These are phyloP conservation scores for Columbina picui DNA, from an alignment of 2,113 vertebrate species.

Conservation along the genomic window DNA sequence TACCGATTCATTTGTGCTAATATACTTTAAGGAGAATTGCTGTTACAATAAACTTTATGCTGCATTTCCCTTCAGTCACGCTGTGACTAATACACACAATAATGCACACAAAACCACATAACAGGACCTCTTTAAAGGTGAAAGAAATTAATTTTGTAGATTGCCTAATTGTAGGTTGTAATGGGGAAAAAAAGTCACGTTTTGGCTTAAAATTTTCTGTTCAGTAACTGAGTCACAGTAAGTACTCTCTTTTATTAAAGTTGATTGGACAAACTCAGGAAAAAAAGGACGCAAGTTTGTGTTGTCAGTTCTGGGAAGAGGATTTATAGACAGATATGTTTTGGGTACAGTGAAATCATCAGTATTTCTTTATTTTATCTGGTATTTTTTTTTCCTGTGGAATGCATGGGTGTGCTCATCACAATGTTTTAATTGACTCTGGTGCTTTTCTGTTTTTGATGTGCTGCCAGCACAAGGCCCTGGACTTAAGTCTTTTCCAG, in stretches of 20 bases:
- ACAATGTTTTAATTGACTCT: background rate
- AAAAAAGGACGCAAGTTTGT: background rate
- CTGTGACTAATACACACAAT: slow-evolving; percentile 58
- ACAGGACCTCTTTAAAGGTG: slow-evolving; percentile 34
- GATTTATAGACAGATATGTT: background rate
- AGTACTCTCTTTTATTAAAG: background rate
- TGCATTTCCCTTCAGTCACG: slow-evolving; percentile 43
- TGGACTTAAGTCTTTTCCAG: background rate
- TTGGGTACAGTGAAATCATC: background rate
- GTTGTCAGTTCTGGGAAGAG: background rate
- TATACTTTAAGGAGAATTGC: slow-evolving; percentile 63
- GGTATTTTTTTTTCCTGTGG: background rate
- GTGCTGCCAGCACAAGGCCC: background rate
- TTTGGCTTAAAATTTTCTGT: background rate
- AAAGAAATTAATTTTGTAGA: slow-evolving; percentile 60
- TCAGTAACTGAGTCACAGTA: background rate
- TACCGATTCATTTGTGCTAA: slow-evolving; percentile 63
- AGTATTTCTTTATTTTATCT: background rate
- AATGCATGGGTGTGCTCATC: background rate
- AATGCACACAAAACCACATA: slow-evolving; percentile 18
- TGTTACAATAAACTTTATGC: slow-evolving; percentile 60
- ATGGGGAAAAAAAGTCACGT: background rate
- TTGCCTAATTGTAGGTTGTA: background rate
- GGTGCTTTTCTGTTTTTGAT: background rate
- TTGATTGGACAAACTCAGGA: background rate